phyloP scores from a whole-genome alignment of 2,797 vertebrate species.

The Tokudaia muenninki region DNA sequence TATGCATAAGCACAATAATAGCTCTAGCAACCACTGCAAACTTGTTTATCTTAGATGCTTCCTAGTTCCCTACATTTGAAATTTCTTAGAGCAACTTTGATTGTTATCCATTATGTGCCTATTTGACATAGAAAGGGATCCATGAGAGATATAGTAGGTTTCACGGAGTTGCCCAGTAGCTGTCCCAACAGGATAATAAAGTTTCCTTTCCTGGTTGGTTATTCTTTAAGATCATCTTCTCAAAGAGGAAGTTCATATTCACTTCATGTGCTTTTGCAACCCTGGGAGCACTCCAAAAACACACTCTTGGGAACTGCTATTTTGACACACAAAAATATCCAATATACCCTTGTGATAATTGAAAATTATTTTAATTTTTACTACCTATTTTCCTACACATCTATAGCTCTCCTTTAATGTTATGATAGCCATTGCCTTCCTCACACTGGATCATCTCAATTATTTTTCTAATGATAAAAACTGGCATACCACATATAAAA shows the following conservation, averaged over 20 bases:
- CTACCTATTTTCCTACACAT: background rate
- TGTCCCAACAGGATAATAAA: background rate
- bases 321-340: constrained; percentile 2
- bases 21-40: background rate
- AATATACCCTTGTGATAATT: background rate
- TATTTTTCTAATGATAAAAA: background rate
- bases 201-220: background rate
- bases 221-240: background rate
- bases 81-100: background rate
- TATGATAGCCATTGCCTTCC: background rate
- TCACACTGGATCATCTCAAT: background rate
- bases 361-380: background rate
- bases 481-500: background rate
- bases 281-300: background rate
- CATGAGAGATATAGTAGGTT: background rate
- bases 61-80: background rate
- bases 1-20: background rate
- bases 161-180: background rate
- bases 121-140: background rate
- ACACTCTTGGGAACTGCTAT: background rate
- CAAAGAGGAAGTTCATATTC: background rate
- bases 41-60: too few relatives aligned
- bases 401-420: background rate
- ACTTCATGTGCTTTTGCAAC: background rate
- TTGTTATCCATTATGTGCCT: background rate